phyloP scores from a whole-genome alignment of 1,140 invertebrate genomes.

The Lasioglossum albipes region DNA sequence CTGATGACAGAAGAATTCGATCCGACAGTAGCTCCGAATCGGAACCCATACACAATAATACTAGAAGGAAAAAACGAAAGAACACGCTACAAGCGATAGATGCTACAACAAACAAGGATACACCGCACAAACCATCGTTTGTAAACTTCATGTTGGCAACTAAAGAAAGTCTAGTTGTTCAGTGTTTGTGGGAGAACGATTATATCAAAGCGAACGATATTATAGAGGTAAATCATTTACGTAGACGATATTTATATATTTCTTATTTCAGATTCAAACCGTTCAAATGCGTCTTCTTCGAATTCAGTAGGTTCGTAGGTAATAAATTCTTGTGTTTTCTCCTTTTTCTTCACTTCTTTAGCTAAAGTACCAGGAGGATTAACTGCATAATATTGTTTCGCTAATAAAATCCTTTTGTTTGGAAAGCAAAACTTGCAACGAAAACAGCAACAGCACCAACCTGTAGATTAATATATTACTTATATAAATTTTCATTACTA shows the following conservation, averaged over 20 bases:
- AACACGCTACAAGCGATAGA: constrained; percentile 20
- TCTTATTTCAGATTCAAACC: constrained; percentile 66
- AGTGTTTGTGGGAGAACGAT: constrained; percentile 73
- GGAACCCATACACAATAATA: constrained; percentile 47
- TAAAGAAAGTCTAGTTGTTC: constrained; percentile 69
- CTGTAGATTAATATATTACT: constrained; percentile 44
- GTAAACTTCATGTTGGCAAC: constrained; percentile 73
- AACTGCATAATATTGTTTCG: constrained; percentile 67
- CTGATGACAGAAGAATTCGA: constrained; percentile 62
- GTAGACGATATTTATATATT: constrained; percentile 60
- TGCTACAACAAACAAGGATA: constrained; percentile 37
- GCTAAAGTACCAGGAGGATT: constrained; percentile 69
- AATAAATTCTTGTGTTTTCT: constrained; percentile 15
- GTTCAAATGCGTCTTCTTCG: constrained; percentile 65
- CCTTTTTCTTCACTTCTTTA: constrained; percentile 25
- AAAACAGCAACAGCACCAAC: constrained; percentile 76
- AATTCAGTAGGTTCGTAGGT: constrained; percentile 66
- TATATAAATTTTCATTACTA: neutral
- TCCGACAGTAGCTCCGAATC: constrained; percentile 69
- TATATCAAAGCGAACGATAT: constrained; percentile 68
- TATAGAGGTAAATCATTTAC: constrained; percentile 67
- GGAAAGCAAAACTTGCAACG: constrained; percentile 71
- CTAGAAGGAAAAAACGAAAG: constrained; percentile 58
- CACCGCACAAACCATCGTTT: constrained; percentile 53
- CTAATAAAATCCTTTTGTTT: constrained; percentile 56